Evolutionary conservation across 2,888 invertebrate species (phyloP), one percentile per base, ranked within the genome.

Genomic region (Cyaniris semiargus): DNA sequence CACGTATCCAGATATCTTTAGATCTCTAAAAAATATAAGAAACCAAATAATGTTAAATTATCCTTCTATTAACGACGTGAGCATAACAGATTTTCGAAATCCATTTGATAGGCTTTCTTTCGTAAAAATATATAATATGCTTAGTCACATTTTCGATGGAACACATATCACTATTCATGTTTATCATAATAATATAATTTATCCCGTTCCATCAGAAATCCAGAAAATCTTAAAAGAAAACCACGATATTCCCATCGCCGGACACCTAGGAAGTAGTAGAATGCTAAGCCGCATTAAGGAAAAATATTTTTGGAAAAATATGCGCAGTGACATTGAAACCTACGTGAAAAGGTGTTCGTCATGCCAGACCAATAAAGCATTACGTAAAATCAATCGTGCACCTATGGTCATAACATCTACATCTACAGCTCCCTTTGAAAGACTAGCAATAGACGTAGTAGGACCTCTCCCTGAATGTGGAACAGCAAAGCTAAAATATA

Each of bases 221-320:
- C 81, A 18, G 70, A 77, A 76, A 70, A 79, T 79, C 1, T 70
- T 81, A 3, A 71, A 75, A 23, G 79, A 81, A 76, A 80, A 79
- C 66, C 80, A 80, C 21, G 78, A 78, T 13, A 74, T 78, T 18
- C 78, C 78, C n/a, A 80, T 80, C 15, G 80, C 79, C 1, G 79
- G 80, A 23, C 80, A 80, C 18, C n/a, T 76, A 27, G 78, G 78
- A 8, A n/a, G 48, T 3, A 38, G 13, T 0, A 53, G 80, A 34
- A 80, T 78, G 78, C 21, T 56, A 15, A 76, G 44, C 18, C 44
- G 77, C 23, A 78, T 79, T 13, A 71, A 79, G 53, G 77, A 76
- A n/a, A 27, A 38, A 38, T 79, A 60, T 38, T 79, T 76, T 58
- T 78, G 79, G 78, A 79, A 78, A 34, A 34, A 34, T 34, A 34